Evolutionary conservation across 2,888 invertebrate species (phyloP).

Genomic region (Lysandra bellargus): DNA sequence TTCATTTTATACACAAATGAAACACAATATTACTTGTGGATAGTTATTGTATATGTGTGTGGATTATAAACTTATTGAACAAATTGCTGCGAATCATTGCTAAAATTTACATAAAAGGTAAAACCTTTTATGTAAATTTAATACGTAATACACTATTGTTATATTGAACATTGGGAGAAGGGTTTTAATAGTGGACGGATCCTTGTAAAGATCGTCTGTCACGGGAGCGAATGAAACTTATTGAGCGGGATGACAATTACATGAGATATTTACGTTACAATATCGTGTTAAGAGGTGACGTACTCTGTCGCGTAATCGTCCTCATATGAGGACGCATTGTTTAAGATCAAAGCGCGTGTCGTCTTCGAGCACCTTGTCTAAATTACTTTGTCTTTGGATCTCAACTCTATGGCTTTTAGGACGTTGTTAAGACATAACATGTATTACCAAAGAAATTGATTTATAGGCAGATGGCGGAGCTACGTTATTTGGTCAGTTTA

Average conservation of each 20-base stretch:
- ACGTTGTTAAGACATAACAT: not conserved
- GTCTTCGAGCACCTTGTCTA: not conserved
- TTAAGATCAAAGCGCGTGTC: not conserved
- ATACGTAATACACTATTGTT: not conserved
- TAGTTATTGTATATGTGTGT: too few species aligned
- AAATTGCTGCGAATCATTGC: not conserved
- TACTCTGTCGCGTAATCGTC: not conserved
- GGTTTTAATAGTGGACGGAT: not conserved
- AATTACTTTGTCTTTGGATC: not conserved
- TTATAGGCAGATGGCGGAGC: not conserved
- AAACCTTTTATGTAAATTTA: too few species aligned
- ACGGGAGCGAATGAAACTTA: not conserved
- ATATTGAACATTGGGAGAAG: not conserved
- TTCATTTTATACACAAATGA: too few species aligned
- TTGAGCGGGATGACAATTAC: not conserved
- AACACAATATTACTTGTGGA: too few species aligned
- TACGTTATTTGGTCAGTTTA: too few species aligned
- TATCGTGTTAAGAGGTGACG: not conserved
- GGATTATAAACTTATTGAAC: not conserved
- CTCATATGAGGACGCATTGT: not conserved
- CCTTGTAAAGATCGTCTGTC: not conserved
- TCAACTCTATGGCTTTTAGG: not conserved
- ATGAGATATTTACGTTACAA: not conserved
- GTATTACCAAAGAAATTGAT: not conserved
- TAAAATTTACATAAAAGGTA: not conserved